These are phyloP conservation scores for Zygothrica quintamaculata DNA, from an alignment of 2,888 invertebrate genomes.

Conservation along the genomic window DNA sequence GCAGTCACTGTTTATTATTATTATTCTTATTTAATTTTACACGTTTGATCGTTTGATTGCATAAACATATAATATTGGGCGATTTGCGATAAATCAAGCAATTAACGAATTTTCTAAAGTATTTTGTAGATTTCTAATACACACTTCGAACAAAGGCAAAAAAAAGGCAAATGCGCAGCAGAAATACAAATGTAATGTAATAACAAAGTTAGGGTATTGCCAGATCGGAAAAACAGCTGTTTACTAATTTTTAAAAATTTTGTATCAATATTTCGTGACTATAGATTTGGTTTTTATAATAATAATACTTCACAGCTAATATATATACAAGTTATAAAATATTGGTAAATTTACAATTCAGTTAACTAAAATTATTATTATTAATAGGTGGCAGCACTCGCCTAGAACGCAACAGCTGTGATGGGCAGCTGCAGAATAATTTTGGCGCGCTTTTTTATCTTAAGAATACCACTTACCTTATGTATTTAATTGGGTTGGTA, in stretches of 20 bases:
- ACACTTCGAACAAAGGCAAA: conserved; percentile 73
- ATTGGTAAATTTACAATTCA: background rate
- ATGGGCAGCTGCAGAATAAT: conserved; percentile 23
- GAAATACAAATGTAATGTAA: conserved; percentile 79
- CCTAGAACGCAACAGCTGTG: conserved; percentile 55
- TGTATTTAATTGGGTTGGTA: conserved; percentile 20
- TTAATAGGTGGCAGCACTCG: conserved; percentile 41
- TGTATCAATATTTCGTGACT: background rate
- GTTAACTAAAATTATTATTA: background rate
- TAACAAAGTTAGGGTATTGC: conserved; percentile 66
- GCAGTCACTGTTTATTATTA: conserved; percentile 20
- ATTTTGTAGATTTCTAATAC: conserved; percentile 63
- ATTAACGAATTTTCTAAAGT: conserved; percentile 49
- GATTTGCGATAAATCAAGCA: conserved; percentile 48
- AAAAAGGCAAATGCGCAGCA: conserved; percentile 76
- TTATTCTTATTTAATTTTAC: conserved; percentile 20
- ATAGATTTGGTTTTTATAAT: background rate
- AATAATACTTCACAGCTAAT: background rate
- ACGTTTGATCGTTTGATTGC: conserved; percentile 46
- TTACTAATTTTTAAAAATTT: conserved; percentile 28
- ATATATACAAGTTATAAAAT: background rate
- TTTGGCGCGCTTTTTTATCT: conserved; percentile 75
- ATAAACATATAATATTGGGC: conserved; percentile 46
- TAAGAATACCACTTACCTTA: conserved; percentile 41
- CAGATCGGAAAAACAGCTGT: conserved; percentile 61